Evolutionary conservation across 92 coral and sea anemone genomes (phyloP).

Genomic region (Montipora capitata): DNA sequence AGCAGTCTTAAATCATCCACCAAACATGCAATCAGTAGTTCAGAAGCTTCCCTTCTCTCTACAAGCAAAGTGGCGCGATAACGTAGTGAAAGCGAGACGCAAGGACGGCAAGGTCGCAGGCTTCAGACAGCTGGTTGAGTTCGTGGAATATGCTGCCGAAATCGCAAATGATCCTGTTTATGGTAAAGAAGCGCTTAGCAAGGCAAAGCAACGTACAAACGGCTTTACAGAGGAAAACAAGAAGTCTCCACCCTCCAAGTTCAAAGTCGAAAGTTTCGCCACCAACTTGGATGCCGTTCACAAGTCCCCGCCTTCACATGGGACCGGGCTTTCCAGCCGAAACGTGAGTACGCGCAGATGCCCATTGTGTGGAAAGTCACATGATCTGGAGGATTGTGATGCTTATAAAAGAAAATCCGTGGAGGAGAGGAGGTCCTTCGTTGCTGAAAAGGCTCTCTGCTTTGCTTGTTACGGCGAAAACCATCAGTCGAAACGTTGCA

Average conservation of each 20-base stretch:
- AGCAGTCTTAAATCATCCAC: slow-evolving; percentile 77
- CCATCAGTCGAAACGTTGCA: slow-evolving; percentile 67
- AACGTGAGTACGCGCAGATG: neutral
- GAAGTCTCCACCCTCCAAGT: neutral
- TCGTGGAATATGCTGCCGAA: slow-evolving; percentile 1
- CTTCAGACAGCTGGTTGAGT: neutral
- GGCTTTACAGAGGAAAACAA: slow-evolving; percentile 1
- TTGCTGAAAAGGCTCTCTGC: slow-evolving; percentile 47
- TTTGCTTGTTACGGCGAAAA: slow-evolving; percentile 72
- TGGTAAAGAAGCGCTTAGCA: no score
- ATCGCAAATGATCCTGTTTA: slow-evolving; percentile 9
- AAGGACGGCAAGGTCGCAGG: slow-evolving; percentile 6
- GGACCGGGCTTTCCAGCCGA: slow-evolving; percentile 13
- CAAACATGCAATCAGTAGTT: slow-evolving; percentile 66
- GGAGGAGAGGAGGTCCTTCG: slow-evolving; percentile 7
- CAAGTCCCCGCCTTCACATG: slow-evolving; percentile 35
- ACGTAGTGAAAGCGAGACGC: slow-evolving; percentile 27
- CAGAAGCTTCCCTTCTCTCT: slow-evolving; percentile 54
- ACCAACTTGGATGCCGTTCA: neutral
- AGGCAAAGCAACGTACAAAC: slow-evolving; percentile 12
- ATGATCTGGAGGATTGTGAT: slow-evolving; percentile 71
- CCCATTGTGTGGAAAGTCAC: slow-evolving; percentile 55
- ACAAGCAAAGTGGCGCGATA: slow-evolving; percentile 74
- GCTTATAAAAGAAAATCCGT: slow-evolving; percentile 41
- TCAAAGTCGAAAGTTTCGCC: no score